A percentile compares a stretch with the other conserved stretches of the same genome.
Evolutionary conservation across 2,113 vertebrate species (phyloP).

Genomic region (Elgaria multicarinata): DNA sequence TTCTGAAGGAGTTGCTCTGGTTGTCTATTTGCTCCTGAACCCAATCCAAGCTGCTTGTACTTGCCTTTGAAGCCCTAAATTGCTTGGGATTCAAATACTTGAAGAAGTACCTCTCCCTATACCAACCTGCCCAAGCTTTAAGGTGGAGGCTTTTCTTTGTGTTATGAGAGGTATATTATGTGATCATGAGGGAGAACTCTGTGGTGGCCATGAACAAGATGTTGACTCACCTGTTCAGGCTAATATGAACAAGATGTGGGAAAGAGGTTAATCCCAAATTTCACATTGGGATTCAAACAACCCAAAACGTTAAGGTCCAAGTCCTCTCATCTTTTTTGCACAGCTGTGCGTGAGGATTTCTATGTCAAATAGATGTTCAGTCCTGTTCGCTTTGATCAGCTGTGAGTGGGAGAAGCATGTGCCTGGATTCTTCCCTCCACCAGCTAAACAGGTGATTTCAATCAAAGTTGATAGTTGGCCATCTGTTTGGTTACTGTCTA

Average conservation of each 20-base stretch:
- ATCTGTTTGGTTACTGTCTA: background rate
- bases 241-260: background rate
- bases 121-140: too few species aligned
- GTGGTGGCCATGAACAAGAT: too few species aligned
- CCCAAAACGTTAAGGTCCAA: conserved; percentile 5
- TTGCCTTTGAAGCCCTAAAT: too few species aligned
- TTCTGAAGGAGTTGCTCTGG: too few species aligned
- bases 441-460: background rate
- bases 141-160: too few species aligned
- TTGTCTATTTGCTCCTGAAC: too few species aligned
- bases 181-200: too few species aligned
- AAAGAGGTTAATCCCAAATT: background rate
- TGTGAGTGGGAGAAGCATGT: background rate
- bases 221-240: too few species aligned
- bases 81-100: too few species aligned
- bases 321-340: background rate
- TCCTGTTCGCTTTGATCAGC: background rate
- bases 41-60: too few species aligned
- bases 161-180: too few species aligned
- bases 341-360: background rate
- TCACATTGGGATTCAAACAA: background rate
- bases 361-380: background rate
- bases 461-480: background rate
- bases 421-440: background rate
- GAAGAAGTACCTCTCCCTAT: too few species aligned